Evolutionary conservation across 2,888 invertebrate species (phyloP).

Genomic region (Ochropleura plecta): DNA sequence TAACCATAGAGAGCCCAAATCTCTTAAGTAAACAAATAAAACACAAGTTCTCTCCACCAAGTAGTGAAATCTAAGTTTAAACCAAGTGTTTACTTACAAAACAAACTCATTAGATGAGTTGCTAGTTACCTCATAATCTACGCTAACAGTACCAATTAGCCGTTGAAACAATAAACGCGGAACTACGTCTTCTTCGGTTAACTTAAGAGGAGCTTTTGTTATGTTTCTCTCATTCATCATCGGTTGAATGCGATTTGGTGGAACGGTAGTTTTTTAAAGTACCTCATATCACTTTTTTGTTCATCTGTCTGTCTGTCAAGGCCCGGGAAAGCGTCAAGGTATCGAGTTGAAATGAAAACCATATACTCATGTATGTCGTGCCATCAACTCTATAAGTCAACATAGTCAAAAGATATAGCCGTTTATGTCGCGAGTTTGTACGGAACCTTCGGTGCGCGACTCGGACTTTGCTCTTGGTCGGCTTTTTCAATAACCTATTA

Average conservation of each 20-base stretch:
- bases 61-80: conserved; percentile 60
- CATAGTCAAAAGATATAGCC: too few species aligned
- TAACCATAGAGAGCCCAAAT: conserved; percentile 36
- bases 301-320: too few species aligned
- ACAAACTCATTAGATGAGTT: conserved; percentile 65
- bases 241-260: background rate
- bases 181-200: conserved; percentile 54
- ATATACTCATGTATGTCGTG: too few species aligned
- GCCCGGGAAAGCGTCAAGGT: too few species aligned
- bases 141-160: conserved; percentile 60
- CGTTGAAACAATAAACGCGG: conserved; percentile 55
- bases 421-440: too few species aligned
- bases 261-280: background rate
- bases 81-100: conserved; percentile 57
- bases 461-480: too few species aligned
- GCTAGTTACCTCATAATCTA: conserved; percentile 64
- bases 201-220: conserved; percentile 41
- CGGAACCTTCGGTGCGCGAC: too few species aligned
- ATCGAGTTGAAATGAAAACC: too few species aligned
- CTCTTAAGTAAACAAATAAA: conserved; percentile 49
- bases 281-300: too few species aligned
- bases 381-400: too few species aligned
- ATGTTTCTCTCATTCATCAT: conserved; percentile 8
- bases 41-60: conserved; percentile 22
- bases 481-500: too few species aligned